phyloP scores from a whole-genome alignment of 2,797 vertebrate species.

The Gymnopithys bicolor region DNA sequence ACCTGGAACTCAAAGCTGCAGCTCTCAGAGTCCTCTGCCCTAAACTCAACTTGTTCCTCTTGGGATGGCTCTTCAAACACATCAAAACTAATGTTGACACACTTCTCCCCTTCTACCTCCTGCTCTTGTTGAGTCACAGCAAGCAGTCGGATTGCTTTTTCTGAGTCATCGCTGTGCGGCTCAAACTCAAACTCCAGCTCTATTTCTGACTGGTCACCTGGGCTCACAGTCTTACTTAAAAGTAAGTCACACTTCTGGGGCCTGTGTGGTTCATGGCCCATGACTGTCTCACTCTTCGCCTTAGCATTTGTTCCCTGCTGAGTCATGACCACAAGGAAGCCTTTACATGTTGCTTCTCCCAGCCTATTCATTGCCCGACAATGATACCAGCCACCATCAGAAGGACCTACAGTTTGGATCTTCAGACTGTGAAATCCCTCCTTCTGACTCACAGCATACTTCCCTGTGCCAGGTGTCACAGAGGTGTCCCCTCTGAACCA shows the following conservation, averaged over 20 bases:
- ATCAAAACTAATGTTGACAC: conserved; percentile 85
- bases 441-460: conserved; percentile 85
- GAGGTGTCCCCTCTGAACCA: conserved; percentile 91
- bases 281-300: conserved; percentile 72
- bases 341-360: conserved; percentile 91
- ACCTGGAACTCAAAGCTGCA: conserved; percentile 94
- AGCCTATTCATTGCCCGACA: conserved; percentile 89
- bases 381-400: conserved; percentile 88
- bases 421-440: conserved; percentile 90
- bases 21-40: conserved; percentile 82
- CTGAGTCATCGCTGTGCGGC: conserved; percentile 79
- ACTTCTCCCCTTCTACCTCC: conserved; percentile 82
- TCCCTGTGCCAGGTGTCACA: conserved; percentile 83
- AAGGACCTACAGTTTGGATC: conserved; percentile 79
- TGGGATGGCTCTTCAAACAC: conserved; percentile 86
- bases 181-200: conserved; percentile 90
- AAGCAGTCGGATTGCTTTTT: conserved; percentile 82
- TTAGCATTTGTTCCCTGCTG: conserved; percentile 74
- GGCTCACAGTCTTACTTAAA: conserved; percentile 80
- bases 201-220: conserved; percentile 85
- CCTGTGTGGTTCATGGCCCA: conserved; percentile 73
- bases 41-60: conserved; percentile 87
- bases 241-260: conserved; percentile 84
- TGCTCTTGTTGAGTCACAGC: conserved; percentile 82
- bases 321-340: conserved; percentile 82